Evolutionary conservation across 2,797 vertebrate genomes (phyloP).

Genomic region (Myotis findleyi): DNA sequence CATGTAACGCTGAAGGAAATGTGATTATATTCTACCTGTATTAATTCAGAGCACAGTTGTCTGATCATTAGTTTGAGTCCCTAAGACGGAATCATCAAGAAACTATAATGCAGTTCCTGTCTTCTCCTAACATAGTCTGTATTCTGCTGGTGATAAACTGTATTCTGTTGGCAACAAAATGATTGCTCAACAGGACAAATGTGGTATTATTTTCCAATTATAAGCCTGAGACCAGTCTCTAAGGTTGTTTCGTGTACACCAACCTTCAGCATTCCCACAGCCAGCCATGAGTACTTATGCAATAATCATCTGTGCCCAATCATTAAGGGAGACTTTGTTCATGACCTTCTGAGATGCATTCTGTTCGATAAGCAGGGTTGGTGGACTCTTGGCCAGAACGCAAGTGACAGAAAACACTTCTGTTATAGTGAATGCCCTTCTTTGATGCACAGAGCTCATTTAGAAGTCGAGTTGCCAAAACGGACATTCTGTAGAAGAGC

Average conservation of each 20-base stretch:
- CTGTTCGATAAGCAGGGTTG: conserved; percentile 52
- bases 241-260: background rate
- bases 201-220: conserved; percentile 30
- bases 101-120: conserved; percentile 36
- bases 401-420: conserved; percentile 47
- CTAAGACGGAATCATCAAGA: conserved; percentile 29
- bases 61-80: conserved; percentile 52
- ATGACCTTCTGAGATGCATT: conserved; percentile 39
- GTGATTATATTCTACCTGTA: background rate
- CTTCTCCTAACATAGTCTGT: background rate
- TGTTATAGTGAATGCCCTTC: conserved; percentile 32
- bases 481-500: background rate
- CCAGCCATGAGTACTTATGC: background rate
- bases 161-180: background rate
- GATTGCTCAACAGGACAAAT: conserved; percentile 11
- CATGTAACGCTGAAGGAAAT: conserved; percentile 16
- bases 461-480: background rate
- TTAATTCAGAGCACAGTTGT: conserved; percentile 41
- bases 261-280: conserved; percentile 28
- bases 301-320: background rate
- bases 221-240: background rate
- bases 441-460: conserved; percentile 20
- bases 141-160: conserved; percentile 22
- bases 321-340: conserved; percentile 20
- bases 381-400: conserved; percentile 40